Evolutionary conservation across 1,140 invertebrate species (phyloP).

Genomic region (Tetragonula clypearis): DNA sequence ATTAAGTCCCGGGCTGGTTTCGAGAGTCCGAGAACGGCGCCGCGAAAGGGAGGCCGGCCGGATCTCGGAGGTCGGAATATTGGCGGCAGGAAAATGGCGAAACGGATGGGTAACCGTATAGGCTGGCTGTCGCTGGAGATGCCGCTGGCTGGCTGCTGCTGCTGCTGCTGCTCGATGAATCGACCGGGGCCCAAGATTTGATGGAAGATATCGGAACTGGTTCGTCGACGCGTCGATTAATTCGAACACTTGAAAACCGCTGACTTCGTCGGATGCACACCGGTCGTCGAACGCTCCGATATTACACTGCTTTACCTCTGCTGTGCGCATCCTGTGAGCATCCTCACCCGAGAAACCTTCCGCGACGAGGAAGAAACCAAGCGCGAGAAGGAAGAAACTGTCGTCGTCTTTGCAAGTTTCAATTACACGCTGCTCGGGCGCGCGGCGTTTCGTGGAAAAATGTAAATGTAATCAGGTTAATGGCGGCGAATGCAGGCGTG

Average conservation of each 20-base stretch:
- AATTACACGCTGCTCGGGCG: background rate
- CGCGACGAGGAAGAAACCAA: background rate
- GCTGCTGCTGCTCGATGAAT: background rate
- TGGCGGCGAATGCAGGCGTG: background rate
- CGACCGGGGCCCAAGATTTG: background rate
- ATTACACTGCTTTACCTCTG: background rate
- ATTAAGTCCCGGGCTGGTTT: conserved; percentile 72
- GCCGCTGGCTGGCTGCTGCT: background rate
- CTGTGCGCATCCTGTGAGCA: background rate
- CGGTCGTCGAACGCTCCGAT: background rate
- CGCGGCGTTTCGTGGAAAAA: background rate
- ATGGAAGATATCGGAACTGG: conserved; percentile 5
- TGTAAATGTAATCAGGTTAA: conserved; percentile 23
- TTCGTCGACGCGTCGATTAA: conserved; percentile 12
- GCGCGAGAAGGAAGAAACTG: background rate
- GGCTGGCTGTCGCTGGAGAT: background rate
- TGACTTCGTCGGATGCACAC: background rate
- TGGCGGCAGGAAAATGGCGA: conserved; percentile 18
- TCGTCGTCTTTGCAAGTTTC: background rate
- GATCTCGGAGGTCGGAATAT: background rate
- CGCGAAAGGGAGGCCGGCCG: conserved; percentile 20
- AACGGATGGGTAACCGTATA: background rate
- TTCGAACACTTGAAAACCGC: background rate
- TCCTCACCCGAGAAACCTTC: background rate
- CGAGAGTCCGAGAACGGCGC: conserved; percentile 42